Conservation (phyloP, 1,140 invertebrate genomes). For the Drosophila virilis region DNA sequence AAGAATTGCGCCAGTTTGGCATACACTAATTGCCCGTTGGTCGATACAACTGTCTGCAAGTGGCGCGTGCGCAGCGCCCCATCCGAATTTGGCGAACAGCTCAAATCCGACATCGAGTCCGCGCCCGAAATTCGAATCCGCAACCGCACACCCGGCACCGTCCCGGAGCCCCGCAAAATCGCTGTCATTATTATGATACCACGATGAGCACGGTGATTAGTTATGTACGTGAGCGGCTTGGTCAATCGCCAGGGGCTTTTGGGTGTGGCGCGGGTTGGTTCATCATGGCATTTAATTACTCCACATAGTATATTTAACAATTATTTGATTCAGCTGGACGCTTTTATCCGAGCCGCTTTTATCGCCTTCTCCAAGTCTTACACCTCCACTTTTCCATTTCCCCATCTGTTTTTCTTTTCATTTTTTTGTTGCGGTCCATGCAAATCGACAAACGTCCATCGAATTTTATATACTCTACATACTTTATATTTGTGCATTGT, state of each 20-base stretch:
- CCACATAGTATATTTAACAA: conserved; percentile 24
- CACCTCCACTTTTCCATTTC: neutral
- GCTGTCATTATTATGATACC: conserved; percentile 30
- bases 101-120: neutral
- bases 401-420: too few species aligned
- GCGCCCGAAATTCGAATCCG: neutral
- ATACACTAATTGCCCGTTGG: neutral
- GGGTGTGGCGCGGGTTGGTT: conserved; percentile 1
- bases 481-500: too few species aligned
- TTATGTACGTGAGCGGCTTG: conserved; percentile 18
- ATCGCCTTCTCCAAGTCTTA: neutral
- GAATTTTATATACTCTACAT: neutral
- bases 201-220: conserved; percentile 11
- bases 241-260: conserved; percentile 3
- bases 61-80: conserved; percentile 66
- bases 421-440: neutral
- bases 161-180: neutral
- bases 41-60: neutral
- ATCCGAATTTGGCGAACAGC: conserved; percentile 10
- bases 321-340: conserved; percentile 6
- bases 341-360: conserved; percentile 28
- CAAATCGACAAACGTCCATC: neutral
- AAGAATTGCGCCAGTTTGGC: conserved; percentile 13
- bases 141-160: neutral
- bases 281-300: conserved; percentile 8